Base-by-base conservation (phyloP, 2,888 invertebrate species). In the Cerastis rubricosa region DNA sequence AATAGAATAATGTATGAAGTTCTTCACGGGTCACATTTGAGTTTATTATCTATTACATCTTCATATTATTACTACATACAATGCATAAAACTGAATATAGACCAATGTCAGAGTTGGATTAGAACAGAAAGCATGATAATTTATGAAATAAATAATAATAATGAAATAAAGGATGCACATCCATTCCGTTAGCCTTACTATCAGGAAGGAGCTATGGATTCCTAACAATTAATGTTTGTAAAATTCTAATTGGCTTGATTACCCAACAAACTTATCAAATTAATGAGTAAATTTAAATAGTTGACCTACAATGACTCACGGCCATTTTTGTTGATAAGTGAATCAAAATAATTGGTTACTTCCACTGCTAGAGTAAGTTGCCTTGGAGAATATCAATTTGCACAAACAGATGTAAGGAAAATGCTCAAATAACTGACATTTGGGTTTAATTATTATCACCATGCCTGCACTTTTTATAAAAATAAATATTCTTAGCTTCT, bases 261-360 rank as follows among this genome's bases (percentile, higher is more conserved):
- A 87, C 66, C 71, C 70, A 71, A 80, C 76, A 76, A 79, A 75
- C 76, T 86, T 83, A 89, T 89, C 89, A 84, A 78, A 83, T 81
- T 81, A 89, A 82, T 84, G 69, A 82, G 78, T 85, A 78, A 70
- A 78, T 89, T 80, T 78, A 88, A 88, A 86, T 86, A 86, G 71
- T 74, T 80, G 81, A 79, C 88, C 87, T 81, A 87, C 76, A 84
- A 84, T 78, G 77, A 78, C 76, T 85, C 80, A 84, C 2, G 72
- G 84, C 35, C 84, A 76, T 74, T 70, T 76, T 63, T 65, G 40
- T 85, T 85, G 85, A 81, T 84, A 87, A 80, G 71, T 75, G 66
- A 67, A 76, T 22, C 35, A 67, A 87, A 84, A 80, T 74, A 86
- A 83, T 76, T 86, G 47, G 63, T 75, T 63, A 70, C 83, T 78